phyloP scores from a whole-genome alignment of 2,888 invertebrate species.

The Ennomos quercinarius region DNA sequence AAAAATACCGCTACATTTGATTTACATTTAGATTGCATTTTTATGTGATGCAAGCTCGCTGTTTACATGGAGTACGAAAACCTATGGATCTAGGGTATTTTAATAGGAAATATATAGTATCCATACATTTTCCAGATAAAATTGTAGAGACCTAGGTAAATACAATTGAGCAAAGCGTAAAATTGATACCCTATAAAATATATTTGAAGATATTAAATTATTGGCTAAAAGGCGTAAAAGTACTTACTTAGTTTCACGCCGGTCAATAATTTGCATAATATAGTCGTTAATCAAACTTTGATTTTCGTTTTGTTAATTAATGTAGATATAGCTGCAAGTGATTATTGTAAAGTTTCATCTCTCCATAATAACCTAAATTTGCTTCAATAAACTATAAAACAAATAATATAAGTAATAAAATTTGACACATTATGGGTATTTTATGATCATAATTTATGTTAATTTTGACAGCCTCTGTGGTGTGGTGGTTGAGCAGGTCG shows the following conservation, averaged over 20 bases:
- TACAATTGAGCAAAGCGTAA: background rate
- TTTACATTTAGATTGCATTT: too few relatives aligned
- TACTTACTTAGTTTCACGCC: constrained; percentile 30
- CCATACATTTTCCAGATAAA: too few relatives aligned
- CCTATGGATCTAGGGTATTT: too few relatives aligned
- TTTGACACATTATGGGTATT: background rate
- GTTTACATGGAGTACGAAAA: too few relatives aligned
- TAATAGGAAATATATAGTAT: too few relatives aligned
- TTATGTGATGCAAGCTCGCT: too few relatives aligned
- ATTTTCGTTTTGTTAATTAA: constrained; percentile 41
- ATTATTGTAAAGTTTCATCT: constrained; percentile 40
- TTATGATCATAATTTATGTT: background rate
- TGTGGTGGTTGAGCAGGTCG: too few relatives aligned
- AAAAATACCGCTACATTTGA: too few relatives aligned
- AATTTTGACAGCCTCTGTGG: too few relatives aligned
- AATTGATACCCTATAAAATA: constrained; percentile 32
- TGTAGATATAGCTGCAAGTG: constrained; percentile 35
- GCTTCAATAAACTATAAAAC: constrained; percentile 7
- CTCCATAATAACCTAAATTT: constrained; percentile 9
- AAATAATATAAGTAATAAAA: too few relatives aligned
- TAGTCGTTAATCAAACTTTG: constrained; percentile 41
- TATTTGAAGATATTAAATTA: constrained; percentile 38
- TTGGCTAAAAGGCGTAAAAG: constrained; percentile 32
- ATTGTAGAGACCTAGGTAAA: background rate
- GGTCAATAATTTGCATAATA: constrained; percentile 37